phyloP scores from a whole-genome alignment of 2,113 vertebrate species.

The Protobothrops flavoviridis region DNA sequence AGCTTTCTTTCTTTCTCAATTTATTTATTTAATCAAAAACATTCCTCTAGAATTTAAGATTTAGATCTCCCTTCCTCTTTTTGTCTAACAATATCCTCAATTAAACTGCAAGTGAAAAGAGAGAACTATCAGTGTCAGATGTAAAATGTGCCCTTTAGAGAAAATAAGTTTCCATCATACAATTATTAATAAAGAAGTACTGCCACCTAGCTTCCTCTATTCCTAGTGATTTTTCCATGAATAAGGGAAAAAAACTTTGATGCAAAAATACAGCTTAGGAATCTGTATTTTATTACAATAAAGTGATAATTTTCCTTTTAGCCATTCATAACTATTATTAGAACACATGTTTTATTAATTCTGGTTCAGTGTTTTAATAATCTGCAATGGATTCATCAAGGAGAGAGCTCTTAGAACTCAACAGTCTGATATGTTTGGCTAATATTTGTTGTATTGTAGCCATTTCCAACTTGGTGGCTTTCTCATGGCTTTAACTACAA shows the following conservation, averaged over 20 bases:
- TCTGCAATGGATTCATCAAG: not conserved
- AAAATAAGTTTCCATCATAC: not conserved
- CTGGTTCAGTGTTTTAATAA: not conserved
- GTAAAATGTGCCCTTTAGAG: not conserved
- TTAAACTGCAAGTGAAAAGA: not conserved
- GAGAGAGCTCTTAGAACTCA: not conserved
- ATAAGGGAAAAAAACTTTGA: not conserved
- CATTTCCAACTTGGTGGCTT: not conserved
- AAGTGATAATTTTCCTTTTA: not conserved
- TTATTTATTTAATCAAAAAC: not conserved
- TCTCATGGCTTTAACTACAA: not conserved
- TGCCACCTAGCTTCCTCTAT: not conserved
- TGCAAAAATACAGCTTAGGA: not conserved
- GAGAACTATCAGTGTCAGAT: not conserved
- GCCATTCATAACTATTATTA: not conserved
- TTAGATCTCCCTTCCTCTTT: not conserved
- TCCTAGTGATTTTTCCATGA: not conserved
- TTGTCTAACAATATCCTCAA: not conserved
- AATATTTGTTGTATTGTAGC: not conserved
- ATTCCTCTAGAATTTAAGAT: not conserved
- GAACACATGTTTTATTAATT: not conserved
- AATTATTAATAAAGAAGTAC: not conserved
- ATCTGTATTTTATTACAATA: not conserved
- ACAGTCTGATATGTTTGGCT: not conserved
- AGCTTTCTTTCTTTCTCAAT: no score